Base-by-base conservation (phyloP, 30 jellyfish, hydroid and myxozoan species). In the Haliclystus octoradiatus region DNA sequence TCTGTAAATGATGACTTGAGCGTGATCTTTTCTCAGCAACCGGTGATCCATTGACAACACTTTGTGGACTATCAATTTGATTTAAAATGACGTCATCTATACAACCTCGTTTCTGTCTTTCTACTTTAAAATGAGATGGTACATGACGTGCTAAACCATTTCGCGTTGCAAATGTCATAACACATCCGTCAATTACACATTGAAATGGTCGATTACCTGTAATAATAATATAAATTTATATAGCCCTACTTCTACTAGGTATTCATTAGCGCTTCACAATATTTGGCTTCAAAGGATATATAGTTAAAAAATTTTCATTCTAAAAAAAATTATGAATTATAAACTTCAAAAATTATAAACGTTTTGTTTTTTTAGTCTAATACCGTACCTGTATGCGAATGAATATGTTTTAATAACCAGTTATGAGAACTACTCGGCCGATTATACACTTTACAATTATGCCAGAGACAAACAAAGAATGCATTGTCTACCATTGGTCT, bases 141-240 rank as follows among this genome's bases (percentile, higher is more conserved):
- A 86, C 96, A 66, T 86, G 96, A 32, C 96, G 63, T 25, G 88
- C 80, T 24, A 86, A 51, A 26, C 95, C 96, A 86, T 52, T 74
- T 26, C 74, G 96, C 31, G 96, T 72, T 0, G 86, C 94, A 69
- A 86, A 86, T 27, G 96, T 62, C 70, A 74, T 65, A 51, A 71
- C 85, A 49, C 96, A 86, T 5, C 95, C 93, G 34, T 71, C 85
- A 22, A 86, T 79, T 33, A 86, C 88, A 52, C 96, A 86, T 34
- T 79, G 80, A 75, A 86, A 86, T 28, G 96, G 96, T 52, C 91
- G 46, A 0, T 70, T 61, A 25, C 91, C 96, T n/a, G n/a, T n/a
- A n/a, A n/a, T n/a, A n/a, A n/a, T n/a, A n/a, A n/a, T n/a, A n/a
- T n/a, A n/a, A n/a, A n/a, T n/a, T n/a, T n/a, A n/a, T n/a, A n/a